Evolutionary conservation across 2,113 vertebrate genomes (phyloP).

Genomic region (Cyrtonyx montezumae): DNA sequence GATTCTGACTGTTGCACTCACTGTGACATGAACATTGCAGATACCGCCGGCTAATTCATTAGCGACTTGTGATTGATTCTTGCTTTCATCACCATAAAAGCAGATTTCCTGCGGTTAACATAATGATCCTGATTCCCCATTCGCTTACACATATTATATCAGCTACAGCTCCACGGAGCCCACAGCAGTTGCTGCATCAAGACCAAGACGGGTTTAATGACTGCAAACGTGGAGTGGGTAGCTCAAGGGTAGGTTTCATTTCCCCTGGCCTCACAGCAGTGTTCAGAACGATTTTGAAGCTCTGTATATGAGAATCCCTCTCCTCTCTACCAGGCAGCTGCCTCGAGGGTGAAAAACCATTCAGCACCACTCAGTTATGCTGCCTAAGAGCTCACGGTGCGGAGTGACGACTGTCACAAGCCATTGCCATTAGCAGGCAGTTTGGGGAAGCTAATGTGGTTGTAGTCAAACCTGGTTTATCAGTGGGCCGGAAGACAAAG

Average conservation of each 20-base stretch:
- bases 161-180: background rate
- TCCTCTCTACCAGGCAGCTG: background rate
- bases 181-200: background rate
- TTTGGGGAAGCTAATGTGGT: background rate
- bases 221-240: background rate
- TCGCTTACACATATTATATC: background rate
- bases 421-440: background rate
- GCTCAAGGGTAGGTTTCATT: background rate
- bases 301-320: background rate
- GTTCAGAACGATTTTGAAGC: background rate
- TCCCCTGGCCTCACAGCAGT: background rate
- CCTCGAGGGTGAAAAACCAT: background rate
- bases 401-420: background rate
- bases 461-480: background rate
- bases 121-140: background rate
- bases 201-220: background rate
- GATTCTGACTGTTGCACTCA: background rate
- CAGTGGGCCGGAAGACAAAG: background rate
- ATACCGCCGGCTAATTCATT: slow-evolving; percentile 28
- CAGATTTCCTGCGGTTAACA: slow-evolving; percentile 20
- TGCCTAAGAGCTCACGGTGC: background rate
- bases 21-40: background rate
- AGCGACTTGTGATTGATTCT: slow-evolving; percentile 10
- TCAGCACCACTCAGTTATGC: background rate
- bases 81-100: slow-evolving; percentile 40